These are phyloP conservation scores for Phengaris arion DNA, from an alignment of 2,888 invertebrate genomes.

Conservation along the genomic window DNA sequence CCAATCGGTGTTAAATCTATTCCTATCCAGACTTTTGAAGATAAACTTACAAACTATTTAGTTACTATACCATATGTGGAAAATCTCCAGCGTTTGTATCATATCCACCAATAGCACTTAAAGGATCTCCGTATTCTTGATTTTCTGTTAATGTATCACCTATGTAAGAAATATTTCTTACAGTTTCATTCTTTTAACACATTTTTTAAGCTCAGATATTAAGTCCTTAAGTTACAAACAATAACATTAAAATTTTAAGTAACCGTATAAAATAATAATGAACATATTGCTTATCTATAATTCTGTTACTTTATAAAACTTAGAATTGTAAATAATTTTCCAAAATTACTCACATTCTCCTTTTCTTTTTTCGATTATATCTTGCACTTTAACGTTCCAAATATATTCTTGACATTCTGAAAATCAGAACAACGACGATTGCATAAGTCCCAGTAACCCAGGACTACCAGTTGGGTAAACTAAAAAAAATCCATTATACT, in stretches of 20 bases:
- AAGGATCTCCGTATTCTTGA: neutral
- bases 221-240: no score
- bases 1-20: no score
- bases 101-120: constrained; percentile 27
- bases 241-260: no score
- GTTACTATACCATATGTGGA: constrained; percentile 33
- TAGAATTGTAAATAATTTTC: neutral
- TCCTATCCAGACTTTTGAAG: neutral
- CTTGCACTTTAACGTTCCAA: constrained; percentile 30
- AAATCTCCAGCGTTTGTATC: constrained; percentile 32
- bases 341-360: neutral
- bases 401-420: constrained; percentile 35
- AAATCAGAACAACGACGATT: neutral
- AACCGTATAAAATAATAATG: no score
- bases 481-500: no score
- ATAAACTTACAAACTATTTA: neutral
- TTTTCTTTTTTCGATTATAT: neutral
- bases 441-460: no score
- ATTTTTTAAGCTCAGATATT: no score
- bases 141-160: neutral
- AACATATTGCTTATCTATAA: neutral
- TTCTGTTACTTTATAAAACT: neutral
- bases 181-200: neutral
- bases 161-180: neutral
- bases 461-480: no score